Percentiles rank a stretch among this genome's conserved stretches.
phyloP scores from a whole-genome alignment of 2,113 vertebrate genomes.

The Psittacula cyanocephala region DNA sequence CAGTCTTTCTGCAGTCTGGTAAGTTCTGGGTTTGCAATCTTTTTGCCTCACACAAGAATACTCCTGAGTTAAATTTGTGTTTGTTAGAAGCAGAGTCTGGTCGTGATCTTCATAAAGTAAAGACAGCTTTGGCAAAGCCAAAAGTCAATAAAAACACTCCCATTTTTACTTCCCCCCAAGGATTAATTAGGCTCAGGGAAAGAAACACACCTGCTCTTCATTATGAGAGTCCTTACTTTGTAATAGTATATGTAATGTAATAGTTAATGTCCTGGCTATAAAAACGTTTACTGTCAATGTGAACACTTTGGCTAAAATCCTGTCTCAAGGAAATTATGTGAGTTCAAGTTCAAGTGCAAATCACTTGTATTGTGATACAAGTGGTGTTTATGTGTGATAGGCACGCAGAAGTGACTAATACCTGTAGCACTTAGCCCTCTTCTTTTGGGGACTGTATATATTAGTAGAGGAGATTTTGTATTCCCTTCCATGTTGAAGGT shows the following conservation, averaged over 20 bases:
- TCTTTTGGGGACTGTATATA: background rate
- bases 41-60: background rate
- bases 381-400: background rate
- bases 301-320: background rate
- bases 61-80: background rate
- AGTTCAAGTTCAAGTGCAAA: background rate
- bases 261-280: background rate
- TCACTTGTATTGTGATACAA: background rate
- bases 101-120: background rate
- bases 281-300: background rate
- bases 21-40: background rate
- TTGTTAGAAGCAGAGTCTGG: background rate
- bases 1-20: background rate
- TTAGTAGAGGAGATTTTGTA: background rate
- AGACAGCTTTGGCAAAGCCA: background rate
- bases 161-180: background rate
- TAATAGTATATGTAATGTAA: background rate
- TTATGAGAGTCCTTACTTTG: background rate
- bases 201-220: background rate
- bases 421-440: background rate
- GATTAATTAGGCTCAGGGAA: background rate
- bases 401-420: background rate
- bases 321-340: background rate
- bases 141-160: background rate
- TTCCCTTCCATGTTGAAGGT: background rate